Percentiles rank a stretch among this genome's conserved stretches.
These are phyloP conservation scores for Tragopan temminckii DNA, from an alignment of 2,797 vertebrate genomes.

Conservation along the genomic window DNA sequence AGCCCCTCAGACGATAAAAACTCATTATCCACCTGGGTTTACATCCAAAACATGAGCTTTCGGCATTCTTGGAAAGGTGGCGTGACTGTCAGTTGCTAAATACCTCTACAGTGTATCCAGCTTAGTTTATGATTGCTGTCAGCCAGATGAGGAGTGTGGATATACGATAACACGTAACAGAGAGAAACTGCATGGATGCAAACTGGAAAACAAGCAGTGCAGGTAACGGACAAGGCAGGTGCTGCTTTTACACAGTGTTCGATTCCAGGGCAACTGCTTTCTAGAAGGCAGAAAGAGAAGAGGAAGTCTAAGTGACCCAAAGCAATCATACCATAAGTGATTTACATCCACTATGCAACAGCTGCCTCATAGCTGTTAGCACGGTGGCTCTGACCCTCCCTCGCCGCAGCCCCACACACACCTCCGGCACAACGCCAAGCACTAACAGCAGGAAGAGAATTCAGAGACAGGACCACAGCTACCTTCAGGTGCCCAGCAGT, in stretches of 20 bases:
- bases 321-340: not conserved
- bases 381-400: not conserved
- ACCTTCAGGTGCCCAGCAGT: not conserved
- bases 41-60: not conserved
- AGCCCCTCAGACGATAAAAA: conserved; percentile 3
- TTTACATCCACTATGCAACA: no score
- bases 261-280: not conserved
- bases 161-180: not conserved
- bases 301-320: not conserved
- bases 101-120: not conserved
- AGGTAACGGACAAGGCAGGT: not conserved
- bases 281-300: not conserved
- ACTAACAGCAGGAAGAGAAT: not conserved
- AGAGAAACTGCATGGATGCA: not conserved
- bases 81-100: not conserved
- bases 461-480: not conserved
- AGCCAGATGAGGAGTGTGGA: not conserved
- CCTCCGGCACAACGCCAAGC: not conserved
- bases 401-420: not conserved
- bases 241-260: not conserved
- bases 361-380: not conserved
- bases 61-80: not conserved
- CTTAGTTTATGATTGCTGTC: not conserved
- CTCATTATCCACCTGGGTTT: not conserved
- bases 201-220: not conserved